Base-by-base conservation (phyloP, 2,797 vertebrate genomes). In the Enoplosus armatus region DNA sequence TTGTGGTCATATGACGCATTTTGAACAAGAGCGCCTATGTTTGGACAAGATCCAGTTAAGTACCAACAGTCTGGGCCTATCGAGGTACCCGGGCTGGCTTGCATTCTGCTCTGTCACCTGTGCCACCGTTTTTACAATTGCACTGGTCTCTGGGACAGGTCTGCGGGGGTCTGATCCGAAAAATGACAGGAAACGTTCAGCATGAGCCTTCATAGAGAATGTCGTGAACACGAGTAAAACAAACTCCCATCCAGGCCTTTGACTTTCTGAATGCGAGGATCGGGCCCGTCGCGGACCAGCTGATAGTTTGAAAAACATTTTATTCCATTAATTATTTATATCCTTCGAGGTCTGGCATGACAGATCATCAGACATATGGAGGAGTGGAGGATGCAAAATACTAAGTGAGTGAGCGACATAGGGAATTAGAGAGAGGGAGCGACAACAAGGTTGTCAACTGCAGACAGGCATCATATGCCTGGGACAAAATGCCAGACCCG, bases 381-480 rank as follows among this genome's bases (percentile, higher is more conserved):
- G 54, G 48, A 72, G 51, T 29, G 69, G 59, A 69, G 68, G 68
- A 79, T 59, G 64, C 54, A 60, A 68, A 61, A 77, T 27, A 37
- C 75, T 37, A 63, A 64, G 70, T 72, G 62, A 72, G 58, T 53
- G 62, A 80, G 41, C 47, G 7, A 60, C 68, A 47, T 24, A n/a
- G 59, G 8, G 70, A 73, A 75, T 66, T 71, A 72, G 59, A 72
- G 61, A 51, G 43, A 50, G 48, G 27, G 39, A 53, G 58, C 48
- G 60, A 85, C 78, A 83, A 75, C 75, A 75, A 59, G 77, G 56
- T 87, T 89, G 83, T 75, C 66, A 68, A 61, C 31, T 65, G 39
- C 53, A 78, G 72, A 83, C 75, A 84, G 77, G 72, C 70, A 79
- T 86, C 78, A 86, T 58, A 35, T 74, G 89, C 65, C 65, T 65